Percentiles rank a stretch among this genome's conserved stretches.
Evolutionary conservation across 1,140 invertebrate species (phyloP).

Genomic region (Subanguina moxae): DNA sequence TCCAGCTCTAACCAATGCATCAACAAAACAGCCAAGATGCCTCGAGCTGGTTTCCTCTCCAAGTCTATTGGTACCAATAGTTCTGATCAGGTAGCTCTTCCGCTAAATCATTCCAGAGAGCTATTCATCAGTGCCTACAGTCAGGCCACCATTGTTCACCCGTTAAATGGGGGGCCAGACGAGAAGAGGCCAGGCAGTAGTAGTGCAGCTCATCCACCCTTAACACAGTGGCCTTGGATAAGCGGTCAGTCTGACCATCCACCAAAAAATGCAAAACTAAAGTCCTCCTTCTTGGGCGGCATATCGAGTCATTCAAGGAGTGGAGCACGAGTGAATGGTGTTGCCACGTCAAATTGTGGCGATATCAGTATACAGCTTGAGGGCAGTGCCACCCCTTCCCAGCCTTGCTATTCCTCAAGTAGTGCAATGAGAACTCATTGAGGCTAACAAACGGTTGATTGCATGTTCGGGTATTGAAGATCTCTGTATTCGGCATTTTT

Average conservation of each 20-base stretch:
- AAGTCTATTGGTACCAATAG: not conserved
- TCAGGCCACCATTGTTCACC: not conserved
- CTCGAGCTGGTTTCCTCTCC: slow-evolving; percentile 2
- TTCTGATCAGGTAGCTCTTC: not conserved
- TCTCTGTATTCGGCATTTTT: not conserved
- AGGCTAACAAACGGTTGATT: not conserved
- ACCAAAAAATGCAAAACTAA: not conserved
- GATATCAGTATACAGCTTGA: slow-evolving; percentile 25
- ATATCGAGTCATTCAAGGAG: not conserved
- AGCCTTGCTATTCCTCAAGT: not conserved
- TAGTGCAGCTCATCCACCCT: not conserved
- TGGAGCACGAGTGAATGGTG: not conserved
- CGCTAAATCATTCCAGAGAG: not conserved
- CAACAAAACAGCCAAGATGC: not conserved
- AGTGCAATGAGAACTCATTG: not conserved
- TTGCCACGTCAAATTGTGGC: not conserved
- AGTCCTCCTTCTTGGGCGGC: not conserved
- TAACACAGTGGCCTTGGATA: not conserved
- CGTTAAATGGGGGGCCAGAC: not conserved
- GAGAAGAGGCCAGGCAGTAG: not conserved
- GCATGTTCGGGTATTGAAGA: not conserved
- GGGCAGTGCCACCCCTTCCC: slow-evolving; percentile 11
- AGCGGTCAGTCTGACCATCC: not conserved
- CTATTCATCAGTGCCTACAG: not conserved
- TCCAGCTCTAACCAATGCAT: not conserved